These are phyloP conservation scores for Danio kyathit DNA, from an alignment of 2,797 vertebrate genomes.

Conservation along the genomic window DNA sequence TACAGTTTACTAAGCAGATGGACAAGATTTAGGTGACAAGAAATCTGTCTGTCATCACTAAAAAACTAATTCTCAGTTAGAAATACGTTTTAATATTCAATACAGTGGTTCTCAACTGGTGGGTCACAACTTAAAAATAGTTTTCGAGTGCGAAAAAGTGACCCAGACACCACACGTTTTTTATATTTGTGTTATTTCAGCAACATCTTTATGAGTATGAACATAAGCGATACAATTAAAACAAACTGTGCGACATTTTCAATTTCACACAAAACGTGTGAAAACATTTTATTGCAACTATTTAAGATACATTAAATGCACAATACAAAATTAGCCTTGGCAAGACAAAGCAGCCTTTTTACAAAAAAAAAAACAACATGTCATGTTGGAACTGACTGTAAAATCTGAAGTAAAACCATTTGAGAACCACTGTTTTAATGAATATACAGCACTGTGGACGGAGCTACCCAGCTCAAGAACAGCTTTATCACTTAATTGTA, in stretches of 20 bases:
- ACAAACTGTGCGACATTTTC: not conserved
- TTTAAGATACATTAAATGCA: not conserved
- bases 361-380: not conserved
- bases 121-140: not conserved
- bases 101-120: constrained; percentile 24
- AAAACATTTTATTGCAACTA: not conserved
- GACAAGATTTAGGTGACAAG: not conserved
- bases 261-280: not conserved
- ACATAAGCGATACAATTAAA: not conserved
- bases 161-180: not conserved
- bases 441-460: constrained; percentile 8
- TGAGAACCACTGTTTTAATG: constrained; percentile 4
- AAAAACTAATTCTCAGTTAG: not conserved
- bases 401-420: constrained; percentile 5
- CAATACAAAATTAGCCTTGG: not conserved
- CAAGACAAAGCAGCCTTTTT: not conserved
- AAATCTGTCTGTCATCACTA: not conserved
- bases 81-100: not conserved
- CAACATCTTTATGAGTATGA: not conserved
- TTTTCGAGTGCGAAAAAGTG: not conserved
- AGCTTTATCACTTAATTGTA: not conserved
- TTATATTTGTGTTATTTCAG: not conserved
- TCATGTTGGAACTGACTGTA: not conserved
- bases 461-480: not conserved
- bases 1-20: not conserved